phyloP scores from a whole-genome alignment of 2,113 vertebrate species.

The Plotosus lineatus region DNA sequence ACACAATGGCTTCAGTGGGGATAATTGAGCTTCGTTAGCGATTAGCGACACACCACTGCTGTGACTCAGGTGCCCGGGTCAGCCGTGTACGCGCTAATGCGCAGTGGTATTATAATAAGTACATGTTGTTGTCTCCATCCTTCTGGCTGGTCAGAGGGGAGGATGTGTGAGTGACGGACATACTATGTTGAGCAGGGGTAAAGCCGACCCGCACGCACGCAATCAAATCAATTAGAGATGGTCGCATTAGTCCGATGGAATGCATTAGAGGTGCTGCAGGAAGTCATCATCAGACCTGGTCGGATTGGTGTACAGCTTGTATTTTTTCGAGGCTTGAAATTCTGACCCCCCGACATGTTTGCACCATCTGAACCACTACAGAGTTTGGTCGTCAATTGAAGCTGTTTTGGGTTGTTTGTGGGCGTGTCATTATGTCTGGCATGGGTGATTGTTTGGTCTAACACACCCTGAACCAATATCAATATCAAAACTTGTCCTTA shows the following conservation, averaged over 20 bases:
- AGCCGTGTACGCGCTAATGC: conserved; percentile 77
- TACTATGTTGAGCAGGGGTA: conserved; percentile 44
- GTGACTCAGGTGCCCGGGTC: conserved; percentile 48
- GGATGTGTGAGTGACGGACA: conserved; percentile 4
- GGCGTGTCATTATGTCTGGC: not conserved
- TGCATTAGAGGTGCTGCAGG: conserved; percentile 79
- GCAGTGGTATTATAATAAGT: conserved; percentile 77
- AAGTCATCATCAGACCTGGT: conserved; percentile 80
- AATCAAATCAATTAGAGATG: conserved; percentile 84
- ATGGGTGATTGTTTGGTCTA: not conserved
- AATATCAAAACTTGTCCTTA: not conserved
- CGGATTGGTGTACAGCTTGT: conserved; percentile 65
- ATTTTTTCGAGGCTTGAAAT: conserved; percentile 48
- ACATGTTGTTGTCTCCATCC: conserved; percentile 60
- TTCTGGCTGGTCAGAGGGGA: conserved; percentile 61
- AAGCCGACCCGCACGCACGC: conserved; percentile 78
- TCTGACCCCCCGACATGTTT: conserved; percentile 23
- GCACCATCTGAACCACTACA: not conserved
- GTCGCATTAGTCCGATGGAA: conserved; percentile 81
- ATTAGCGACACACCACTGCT: conserved; percentile 49
- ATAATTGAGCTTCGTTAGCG: conserved; percentile 86
- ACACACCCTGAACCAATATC: not conserved
- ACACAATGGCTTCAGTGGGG: conserved; percentile 50
- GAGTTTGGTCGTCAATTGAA: not conserved
- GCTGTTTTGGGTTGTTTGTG: not conserved